These are phyloP conservation scores for Nothobranchius kuhntae DNA, from an alignment of 2,113 vertebrate species.

Conservation along the genomic window DNA sequence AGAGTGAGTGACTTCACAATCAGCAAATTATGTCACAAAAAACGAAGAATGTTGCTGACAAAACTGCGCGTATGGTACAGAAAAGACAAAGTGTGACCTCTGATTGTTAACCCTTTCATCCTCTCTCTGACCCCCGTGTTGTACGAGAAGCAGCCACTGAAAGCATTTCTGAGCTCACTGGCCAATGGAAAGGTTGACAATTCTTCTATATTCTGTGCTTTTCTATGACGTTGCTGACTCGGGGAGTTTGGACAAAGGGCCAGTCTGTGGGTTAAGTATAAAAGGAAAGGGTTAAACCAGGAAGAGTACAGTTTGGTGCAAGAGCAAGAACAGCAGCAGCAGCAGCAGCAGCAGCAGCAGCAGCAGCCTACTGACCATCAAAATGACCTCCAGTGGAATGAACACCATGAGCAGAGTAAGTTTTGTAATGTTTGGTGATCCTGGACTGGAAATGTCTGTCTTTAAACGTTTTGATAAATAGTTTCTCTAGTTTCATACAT, in stretches of 20 bases:
- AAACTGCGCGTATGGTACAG: constrained; percentile 6
- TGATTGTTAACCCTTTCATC: constrained; percentile 55
- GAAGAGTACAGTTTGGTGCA: constrained; percentile 58
- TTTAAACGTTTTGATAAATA: background rate
- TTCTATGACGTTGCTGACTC: constrained; percentile 66
- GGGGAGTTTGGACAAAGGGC: constrained; percentile 57
- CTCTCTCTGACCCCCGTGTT: constrained; percentile 16
- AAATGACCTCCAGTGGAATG: constrained; percentile 70
- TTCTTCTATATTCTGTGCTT: constrained; percentile 48
- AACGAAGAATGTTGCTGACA: constrained; percentile 31
- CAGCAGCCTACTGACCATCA: constrained; percentile 43
- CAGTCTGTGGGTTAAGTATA: constrained; percentile 52
- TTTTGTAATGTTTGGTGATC: background rate
- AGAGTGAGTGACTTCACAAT: constrained; percentile 4
- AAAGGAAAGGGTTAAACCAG: constrained; percentile 67
- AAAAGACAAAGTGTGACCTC: constrained; percentile 35
- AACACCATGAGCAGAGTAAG: constrained; percentile 69
- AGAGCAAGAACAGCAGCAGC: constrained; percentile 52
- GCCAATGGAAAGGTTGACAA: constrained; percentile 45
- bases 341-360: constrained; percentile 43
- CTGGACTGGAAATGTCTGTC: background rate
- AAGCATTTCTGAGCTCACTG: constrained; percentile 37
- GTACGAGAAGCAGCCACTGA: constrained; percentile 35
- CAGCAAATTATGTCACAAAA: background rate
- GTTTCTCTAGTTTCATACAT: no score